phyloP scores from a whole-genome alignment of 2,113 vertebrate species.

The Lycaon pictus region DNA sequence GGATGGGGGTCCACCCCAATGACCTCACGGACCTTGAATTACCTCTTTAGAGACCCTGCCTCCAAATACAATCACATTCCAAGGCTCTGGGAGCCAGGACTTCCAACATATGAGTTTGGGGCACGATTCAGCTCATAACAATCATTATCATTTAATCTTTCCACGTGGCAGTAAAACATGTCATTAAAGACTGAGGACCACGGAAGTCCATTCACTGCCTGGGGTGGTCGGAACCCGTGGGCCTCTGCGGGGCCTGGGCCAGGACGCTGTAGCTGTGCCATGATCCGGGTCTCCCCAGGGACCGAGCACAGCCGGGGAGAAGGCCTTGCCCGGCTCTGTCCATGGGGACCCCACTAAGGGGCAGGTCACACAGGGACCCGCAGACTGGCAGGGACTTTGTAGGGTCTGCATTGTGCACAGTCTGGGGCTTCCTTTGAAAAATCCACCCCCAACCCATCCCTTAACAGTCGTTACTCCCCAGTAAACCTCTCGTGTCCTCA shows the following conservation, averaged over 20 bases:
- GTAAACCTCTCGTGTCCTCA: rapidly evolving
- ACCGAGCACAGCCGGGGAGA: rapidly evolving
- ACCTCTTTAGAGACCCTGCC: not conserved
- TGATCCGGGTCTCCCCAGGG: not conserved
- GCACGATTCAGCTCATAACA: not conserved
- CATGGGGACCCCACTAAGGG: rapidly evolving
- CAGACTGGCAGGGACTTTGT: no score
- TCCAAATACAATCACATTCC: not conserved
- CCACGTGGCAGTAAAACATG: not conserved
- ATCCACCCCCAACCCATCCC: not conserved
- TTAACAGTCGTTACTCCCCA: not conserved
- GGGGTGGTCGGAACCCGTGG: not conserved
- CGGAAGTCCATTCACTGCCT: not conserved
- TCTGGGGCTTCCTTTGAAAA: not conserved
- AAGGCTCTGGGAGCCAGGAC: no score
- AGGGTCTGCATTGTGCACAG: rapidly evolving
- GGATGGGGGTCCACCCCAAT: no score
- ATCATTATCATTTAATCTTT: not conserved
- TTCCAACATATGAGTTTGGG: not conserved
- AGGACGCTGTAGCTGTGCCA: not conserved
- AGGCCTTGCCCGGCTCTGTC: no score
- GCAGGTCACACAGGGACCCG: rapidly evolving
- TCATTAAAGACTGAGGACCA: not conserved
- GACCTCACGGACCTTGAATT: not conserved
- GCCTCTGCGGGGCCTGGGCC: no score